phyloP scores from a whole-genome alignment of 2,888 invertebrate species.

The Scaptomyza flava region DNA sequence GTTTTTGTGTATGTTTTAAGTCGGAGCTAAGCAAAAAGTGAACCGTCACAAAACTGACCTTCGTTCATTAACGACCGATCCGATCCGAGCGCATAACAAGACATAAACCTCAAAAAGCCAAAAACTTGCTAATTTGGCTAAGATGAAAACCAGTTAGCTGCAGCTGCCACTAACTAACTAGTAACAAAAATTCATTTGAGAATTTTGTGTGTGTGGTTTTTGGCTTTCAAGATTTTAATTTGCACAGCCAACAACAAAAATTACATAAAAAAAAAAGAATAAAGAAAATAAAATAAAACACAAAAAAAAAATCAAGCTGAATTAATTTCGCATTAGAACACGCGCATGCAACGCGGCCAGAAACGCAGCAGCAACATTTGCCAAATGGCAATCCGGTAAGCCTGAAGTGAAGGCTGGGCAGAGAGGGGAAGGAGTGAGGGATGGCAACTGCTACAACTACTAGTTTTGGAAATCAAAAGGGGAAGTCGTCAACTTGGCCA shows the following conservation, averaged over 20 bases:
- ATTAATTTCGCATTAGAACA: slow-evolving; percentile 79
- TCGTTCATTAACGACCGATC: slow-evolving; percentile 71
- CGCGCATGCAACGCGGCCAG: slow-evolving; percentile 73
- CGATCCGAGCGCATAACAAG: slow-evolving; percentile 58
- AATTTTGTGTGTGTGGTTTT: slow-evolving; percentile 45
- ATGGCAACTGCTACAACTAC: slow-evolving; percentile 6
- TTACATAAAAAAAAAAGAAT: slow-evolving; percentile 26
- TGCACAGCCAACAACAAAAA: slow-evolving; percentile 30
- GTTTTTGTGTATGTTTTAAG: slow-evolving; percentile 6
- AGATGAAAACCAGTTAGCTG: slow-evolving; percentile 67
- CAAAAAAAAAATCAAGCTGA: slow-evolving; percentile 54
- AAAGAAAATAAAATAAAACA: slow-evolving; percentile 22
- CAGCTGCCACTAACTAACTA: slow-evolving; percentile 63
- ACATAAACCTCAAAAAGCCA: slow-evolving; percentile 56
- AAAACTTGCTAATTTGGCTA: slow-evolving; percentile 64
- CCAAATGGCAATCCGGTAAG: slow-evolving; percentile 43
- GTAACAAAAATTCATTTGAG: slow-evolving; percentile 65
- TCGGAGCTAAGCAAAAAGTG: slow-evolving; percentile 19
- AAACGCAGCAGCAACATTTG: slow-evolving; percentile 62
- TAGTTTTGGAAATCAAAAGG: slow-evolving; percentile 31
- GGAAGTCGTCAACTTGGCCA: slow-evolving; percentile 37
- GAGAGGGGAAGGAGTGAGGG: slow-evolving; percentile 22
- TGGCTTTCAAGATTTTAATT: slow-evolving; percentile 51
- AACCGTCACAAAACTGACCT: slow-evolving; percentile 66
- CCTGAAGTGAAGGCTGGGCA: slow-evolving; percentile 6